Evolutionary conservation across 2,113 vertebrate species (phyloP), one percentile per base, ranked within the genome.

Genomic region (Oreotrochilus melanogaster): DNA sequence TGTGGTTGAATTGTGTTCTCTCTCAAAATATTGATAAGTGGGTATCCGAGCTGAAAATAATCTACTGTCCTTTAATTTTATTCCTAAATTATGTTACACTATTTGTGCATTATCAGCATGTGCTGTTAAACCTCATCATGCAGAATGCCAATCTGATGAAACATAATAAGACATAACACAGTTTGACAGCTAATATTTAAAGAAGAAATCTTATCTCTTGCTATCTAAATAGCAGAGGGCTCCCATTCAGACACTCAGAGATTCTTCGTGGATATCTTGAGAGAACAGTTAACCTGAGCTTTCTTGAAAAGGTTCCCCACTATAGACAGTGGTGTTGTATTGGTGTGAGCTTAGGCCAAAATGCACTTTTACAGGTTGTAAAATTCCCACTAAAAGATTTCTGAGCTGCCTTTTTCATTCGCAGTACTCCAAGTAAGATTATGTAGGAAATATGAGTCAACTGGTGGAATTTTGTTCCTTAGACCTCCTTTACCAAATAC

Each of bases 71-170:
- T 76, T 76, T 88, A 94, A 91, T 80, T 88, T 95, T 88, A 95
- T 90, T 96, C 84, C 72, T 69, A 93, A 92, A 3, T 96, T 96
- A 80, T 47, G 78, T 92, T 65, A 88, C 72, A 54, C 74, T 81
- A 31, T 84, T 85, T 95, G 64, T 65, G 74, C 15, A 1, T 88
- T 84, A 87, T 84, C 94, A 96, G 56, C 86, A 80, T 30, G 78
- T 93, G 78, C 72, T 83, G 45, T 95, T 97, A 95, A 89, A 74
- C 75, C 89, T 95, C 73, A 92, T 79, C 62, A 86, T 95, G 66
- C 84, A 89, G 88, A 96, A 95, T 95, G 95, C 83, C 70, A 95
- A 91, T 89, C 78, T 95, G 85, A 89, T 93, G 82, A 45, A 92
- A 86, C 79, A 39, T 95, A 92, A 93, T 94, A 73, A 81, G 89